Evolutionary conservation across 1,140 invertebrate genomes (phyloP).

Genomic region (Bombus superbus): DNA sequence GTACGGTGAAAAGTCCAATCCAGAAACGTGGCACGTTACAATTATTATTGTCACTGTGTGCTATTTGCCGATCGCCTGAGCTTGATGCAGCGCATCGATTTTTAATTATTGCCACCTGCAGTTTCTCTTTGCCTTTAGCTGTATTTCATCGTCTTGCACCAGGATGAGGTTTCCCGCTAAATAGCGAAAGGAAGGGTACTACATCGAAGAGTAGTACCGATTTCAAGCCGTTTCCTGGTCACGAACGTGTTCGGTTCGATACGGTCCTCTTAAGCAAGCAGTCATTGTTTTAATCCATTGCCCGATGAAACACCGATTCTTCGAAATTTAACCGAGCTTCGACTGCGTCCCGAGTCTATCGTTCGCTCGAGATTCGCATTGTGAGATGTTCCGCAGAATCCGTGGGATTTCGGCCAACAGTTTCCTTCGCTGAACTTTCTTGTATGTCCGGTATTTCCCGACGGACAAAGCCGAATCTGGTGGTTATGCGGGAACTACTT

Average conservation of each 20-base stretch:
- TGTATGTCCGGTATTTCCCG: conserved; percentile 44
- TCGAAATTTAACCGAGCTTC: not conserved
- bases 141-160: not conserved
- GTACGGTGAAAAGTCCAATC: conserved; percentile 50
- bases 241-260: too few species aligned
- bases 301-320: not conserved
- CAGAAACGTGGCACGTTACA: conserved; percentile 58
- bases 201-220: not conserved
- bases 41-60: conserved; percentile 76
- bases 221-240: too few species aligned
- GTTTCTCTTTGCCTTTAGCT: too few species aligned
- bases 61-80: conserved; percentile 49
- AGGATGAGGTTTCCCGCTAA: not conserved
- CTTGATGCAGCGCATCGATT: conserved; percentile 6
- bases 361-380: not conserved
- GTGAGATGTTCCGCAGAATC: not conserved
- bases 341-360: not conserved
- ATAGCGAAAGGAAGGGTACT: not conserved
- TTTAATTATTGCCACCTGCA: conserved; percentile 52
- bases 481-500: conserved; percentile 40
- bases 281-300: not conserved
- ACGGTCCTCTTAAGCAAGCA: too few species aligned
- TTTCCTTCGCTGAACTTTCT: conserved; percentile 25
- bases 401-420: not conserved
- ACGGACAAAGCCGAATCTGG: conserved; percentile 33